phyloP scores from a whole-genome alignment of 2,797 vertebrate species.

The Lycodopsis pacificus region DNA sequence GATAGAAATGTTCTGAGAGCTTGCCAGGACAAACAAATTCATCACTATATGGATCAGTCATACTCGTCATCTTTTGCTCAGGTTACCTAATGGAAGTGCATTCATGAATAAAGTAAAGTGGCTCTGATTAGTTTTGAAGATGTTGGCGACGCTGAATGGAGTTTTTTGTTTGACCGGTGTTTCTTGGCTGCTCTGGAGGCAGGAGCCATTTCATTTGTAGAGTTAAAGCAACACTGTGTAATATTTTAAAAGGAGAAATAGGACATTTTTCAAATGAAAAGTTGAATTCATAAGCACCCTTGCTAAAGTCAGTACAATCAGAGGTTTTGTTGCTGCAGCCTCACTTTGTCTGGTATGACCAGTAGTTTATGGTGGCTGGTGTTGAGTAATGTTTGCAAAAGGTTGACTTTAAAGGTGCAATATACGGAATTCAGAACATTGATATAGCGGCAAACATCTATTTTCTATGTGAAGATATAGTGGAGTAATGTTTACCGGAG shows the following conservation, averaged over 20 bases:
- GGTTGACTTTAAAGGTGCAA: neutral
- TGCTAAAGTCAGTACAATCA: neutral
- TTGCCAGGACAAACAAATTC: neutral
- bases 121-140: slow-evolving; percentile 2
- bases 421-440: neutral
- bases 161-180: neutral
- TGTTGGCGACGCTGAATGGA: neutral
- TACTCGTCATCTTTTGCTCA: slow-evolving; percentile 27
- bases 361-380: neutral
- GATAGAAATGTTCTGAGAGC: neutral
- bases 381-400: neutral
- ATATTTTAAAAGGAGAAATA: neutral
- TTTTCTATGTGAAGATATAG: too few species aligned
- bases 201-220: neutral
- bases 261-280: neutral
- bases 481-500: too few species aligned
- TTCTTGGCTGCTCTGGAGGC: slow-evolving; percentile 6
- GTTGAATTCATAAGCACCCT: neutral
- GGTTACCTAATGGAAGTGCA: slow-evolving; percentile 25
- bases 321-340: neutral
- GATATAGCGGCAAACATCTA: neutral
- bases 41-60: neutral
- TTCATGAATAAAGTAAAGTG: slow-evolving; percentile 23
- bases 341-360: neutral
- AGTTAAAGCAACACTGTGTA: neutral